These are phyloP conservation scores for Agonopterix heracliana DNA, from an alignment of 2,888 invertebrate genomes.

Conservation along the genomic window DNA sequence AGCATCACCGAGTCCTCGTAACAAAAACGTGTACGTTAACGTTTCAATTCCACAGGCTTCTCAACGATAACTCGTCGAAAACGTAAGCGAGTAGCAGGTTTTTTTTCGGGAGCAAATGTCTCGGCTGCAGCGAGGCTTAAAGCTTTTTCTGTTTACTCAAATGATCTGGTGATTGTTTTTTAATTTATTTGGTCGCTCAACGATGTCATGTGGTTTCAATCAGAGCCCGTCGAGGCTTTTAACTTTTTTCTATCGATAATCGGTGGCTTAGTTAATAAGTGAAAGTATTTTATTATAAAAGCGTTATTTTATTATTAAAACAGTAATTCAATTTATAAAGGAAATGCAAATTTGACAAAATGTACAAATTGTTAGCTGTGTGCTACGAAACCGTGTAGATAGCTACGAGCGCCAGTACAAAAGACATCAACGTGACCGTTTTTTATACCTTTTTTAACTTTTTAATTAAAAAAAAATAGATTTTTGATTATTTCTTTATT, in stretches of 20 bases:
- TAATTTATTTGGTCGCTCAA: conserved; percentile 67
- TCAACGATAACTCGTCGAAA: background rate
- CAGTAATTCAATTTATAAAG: too few relatives aligned
- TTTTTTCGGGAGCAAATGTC: conserved; percentile 65
- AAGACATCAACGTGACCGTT: too few relatives aligned
- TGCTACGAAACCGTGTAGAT: too few relatives aligned
- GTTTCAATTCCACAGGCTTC: conserved; percentile 25
- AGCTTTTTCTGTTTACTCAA: conserved; percentile 70
- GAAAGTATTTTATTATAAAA: too few relatives aligned
- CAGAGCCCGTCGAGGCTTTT: conserved; percentile 55
- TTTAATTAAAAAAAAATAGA: too few relatives aligned
- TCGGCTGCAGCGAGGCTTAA: conserved; percentile 56
- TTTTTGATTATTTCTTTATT: too few relatives aligned
- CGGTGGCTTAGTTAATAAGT: conserved; percentile 4
- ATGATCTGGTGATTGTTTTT: conserved; percentile 74
- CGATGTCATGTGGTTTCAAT: conserved; percentile 73
- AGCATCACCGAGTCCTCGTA: conserved; percentile 44
- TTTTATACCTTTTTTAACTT: too few relatives aligned
- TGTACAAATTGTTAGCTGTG: too few relatives aligned
- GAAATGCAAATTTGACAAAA: too few relatives aligned
- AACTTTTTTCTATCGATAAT: conserved; percentile 53
- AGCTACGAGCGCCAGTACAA: too few relatives aligned
- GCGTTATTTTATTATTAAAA: too few relatives aligned
- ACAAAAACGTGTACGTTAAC: conserved; percentile 48
- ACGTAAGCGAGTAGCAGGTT: conserved; percentile 12